These are phyloP conservation scores for Erannis defoliaria DNA, from an alignment of 2,888 invertebrate genomes.

Conservation along the genomic window DNA sequence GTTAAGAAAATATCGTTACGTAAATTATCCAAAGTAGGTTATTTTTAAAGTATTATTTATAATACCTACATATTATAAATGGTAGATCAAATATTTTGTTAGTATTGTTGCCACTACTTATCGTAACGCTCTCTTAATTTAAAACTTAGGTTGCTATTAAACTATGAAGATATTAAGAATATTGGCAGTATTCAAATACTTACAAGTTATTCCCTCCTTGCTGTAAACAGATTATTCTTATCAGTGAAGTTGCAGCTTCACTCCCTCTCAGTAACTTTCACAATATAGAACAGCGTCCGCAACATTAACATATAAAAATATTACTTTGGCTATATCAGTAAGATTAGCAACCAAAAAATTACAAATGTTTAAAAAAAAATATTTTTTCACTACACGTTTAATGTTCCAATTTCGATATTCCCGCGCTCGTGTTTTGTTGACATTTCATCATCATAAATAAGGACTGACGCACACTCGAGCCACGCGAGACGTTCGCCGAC, in stretches of 20 bases:
- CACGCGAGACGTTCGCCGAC: conserved; percentile 53
- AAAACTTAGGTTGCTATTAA: not conserved
- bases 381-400: conserved; percentile 41
- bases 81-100: too few species aligned
- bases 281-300: conserved; percentile 18
- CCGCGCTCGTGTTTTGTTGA: conserved; percentile 47
- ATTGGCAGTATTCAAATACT: conserved; percentile 2
- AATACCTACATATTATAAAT: not conserved
- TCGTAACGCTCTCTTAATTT: too few species aligned
- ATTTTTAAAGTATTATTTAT: too few species aligned
- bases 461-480: conserved; percentile 48
- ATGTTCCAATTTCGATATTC: conserved; percentile 54
- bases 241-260: conserved; percentile 21
- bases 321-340: conserved; percentile 29
- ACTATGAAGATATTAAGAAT: not conserved
- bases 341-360: conserved; percentile 35
- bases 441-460: conserved; percentile 44
- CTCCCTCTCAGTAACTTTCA: conserved; percentile 14
- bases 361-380: not conserved
- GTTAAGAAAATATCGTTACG: not conserved
- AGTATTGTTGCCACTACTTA: too few species aligned
- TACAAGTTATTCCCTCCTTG: conserved; percentile 5
- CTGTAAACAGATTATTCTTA: conserved; percentile 11
- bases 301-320: conserved; percentile 12
- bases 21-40: too few species aligned